Conservation (phyloP, 1,140 invertebrate species). For the Dendroctonus valens region DNA sequence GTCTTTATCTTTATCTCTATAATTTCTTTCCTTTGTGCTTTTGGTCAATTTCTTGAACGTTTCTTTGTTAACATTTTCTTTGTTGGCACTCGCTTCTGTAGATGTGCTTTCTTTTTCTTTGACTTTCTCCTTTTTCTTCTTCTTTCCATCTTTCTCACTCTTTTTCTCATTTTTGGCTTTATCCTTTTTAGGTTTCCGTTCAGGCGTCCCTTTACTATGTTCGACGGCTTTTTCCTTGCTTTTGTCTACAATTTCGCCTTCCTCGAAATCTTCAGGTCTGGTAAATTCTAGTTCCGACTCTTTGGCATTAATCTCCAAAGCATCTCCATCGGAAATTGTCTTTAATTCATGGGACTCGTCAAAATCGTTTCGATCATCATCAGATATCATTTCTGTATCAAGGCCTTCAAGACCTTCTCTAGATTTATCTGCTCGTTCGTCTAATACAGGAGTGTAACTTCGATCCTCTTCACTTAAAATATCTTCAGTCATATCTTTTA, state of each 20-base stretch:
- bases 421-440: conserved; percentile 51
- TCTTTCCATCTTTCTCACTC: conserved; percentile 51
- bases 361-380: conserved; percentile 61
- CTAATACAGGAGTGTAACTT: conserved; percentile 65
- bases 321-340: conserved; percentile 45
- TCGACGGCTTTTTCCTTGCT: conserved; percentile 52
- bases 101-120: conserved; percentile 43
- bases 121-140: conserved; percentile 49
- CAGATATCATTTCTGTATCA: conserved; percentile 71
- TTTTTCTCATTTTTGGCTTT: conserved; percentile 47
- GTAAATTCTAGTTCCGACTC: conserved; percentile 48
- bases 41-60: conserved; percentile 81
- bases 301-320: conserved; percentile 50
- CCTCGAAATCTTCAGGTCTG: conserved; percentile 51
- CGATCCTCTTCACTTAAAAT: conserved; percentile 60
- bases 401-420: conserved; percentile 58
- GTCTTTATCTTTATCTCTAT: conserved; percentile 62
- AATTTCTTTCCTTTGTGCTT: conserved; percentile 76
- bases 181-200: conserved; percentile 47
- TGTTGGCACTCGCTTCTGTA: conserved; percentile 46
- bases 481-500: conserved; percentile 59
- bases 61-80: conserved; percentile 47
- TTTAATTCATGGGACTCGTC: conserved; percentile 55
- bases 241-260: conserved; percentile 61
- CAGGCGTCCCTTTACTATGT: conserved; percentile 23